Evolutionary conservation across 2,797 vertebrate species (phyloP).

Genomic region (Holocentrus rufus): DNA sequence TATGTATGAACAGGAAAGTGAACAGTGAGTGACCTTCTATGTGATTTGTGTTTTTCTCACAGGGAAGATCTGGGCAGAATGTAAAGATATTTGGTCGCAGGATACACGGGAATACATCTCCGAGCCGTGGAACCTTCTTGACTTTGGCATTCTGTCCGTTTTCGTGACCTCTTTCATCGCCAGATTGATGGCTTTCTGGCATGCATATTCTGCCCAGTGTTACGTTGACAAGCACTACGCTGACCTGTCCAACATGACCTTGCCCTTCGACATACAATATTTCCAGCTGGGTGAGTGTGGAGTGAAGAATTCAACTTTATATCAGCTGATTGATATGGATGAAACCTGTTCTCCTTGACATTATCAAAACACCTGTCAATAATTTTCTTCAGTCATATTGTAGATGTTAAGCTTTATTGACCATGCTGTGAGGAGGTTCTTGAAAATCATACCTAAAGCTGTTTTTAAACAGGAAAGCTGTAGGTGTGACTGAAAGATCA

Average conservation of each 20-base stretch:
- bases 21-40: background rate
- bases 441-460: too few relatives aligned
- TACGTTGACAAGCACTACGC: constrained; percentile 87
- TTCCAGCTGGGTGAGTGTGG: constrained; percentile 91
- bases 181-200: constrained; percentile 96
- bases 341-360: background rate
- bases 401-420: too few relatives aligned
- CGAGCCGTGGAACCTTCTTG: constrained; percentile 96
- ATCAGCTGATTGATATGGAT: too few relatives aligned
- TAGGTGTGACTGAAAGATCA: background rate
- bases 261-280: constrained; percentile 91
- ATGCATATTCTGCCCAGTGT: constrained; percentile 90
- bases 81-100: constrained; percentile 95
- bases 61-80: constrained; percentile 98
- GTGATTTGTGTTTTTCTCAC: constrained; percentile 25
- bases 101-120: constrained; percentile 93
- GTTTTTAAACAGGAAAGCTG: background rate
- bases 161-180: constrained; percentile 95
- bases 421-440: too few relatives aligned
- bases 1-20: constrained; percentile 1
- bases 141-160: constrained; percentile 95
- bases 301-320: background rate
- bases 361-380: background rate
- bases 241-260: constrained; percentile 83
- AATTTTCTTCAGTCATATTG: too few relatives aligned